Evolutionary conservation across 2,888 invertebrate species (phyloP), one percentile per base, ranked within the genome.

Genomic region (Caenorhabditis zanzibari): DNA sequence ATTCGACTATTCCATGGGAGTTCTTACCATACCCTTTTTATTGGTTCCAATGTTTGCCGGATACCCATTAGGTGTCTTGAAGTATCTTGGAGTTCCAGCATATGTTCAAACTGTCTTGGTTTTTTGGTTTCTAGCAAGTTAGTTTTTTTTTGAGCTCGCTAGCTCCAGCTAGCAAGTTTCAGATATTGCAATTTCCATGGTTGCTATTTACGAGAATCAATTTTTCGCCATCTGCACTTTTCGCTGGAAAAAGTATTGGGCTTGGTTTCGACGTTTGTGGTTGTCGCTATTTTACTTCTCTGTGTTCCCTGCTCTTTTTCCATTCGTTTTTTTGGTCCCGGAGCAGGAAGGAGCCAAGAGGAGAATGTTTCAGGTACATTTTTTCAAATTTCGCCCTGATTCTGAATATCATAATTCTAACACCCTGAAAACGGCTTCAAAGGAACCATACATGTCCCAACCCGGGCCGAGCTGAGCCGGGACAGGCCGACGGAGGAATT

Each of bases 301-400:
- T 28, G 4, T 5, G 0, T 1, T 14, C 14, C 5, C 16, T 12
- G 14, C 16, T 1, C 16, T 14, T 14, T 5, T 44, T 14, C 16
- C 28, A 28, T 28, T 56, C 16, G 14, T 14, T 14, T 3, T 28
- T 14, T 14, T 44, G 24, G 44, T 14, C 5, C 35, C 61, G 26
- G 61, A 63, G 12, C 61, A 63, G 38, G 44, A 63, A 63, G 14
- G 1, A 6, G 61, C 61, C 10, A 63, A 16, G 14, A 19, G 5
- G n/a, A 22, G 38, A 10, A 22, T 52, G 22, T 22, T 52, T 52
- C 10, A 10, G 47, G 47, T 47, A 7, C n/a, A 47, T 10, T 47
- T 47, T 47, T 14, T 47, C 5, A 0, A 16, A 47, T 14, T 47
- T 47, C n/a, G n/a, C n/a, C n/a, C n/a, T n/a, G n/a, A n/a, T n/a